Evolutionary conservation across 2,888 invertebrate species (phyloP).

Genomic region (Boloria euphrosyne): DNA sequence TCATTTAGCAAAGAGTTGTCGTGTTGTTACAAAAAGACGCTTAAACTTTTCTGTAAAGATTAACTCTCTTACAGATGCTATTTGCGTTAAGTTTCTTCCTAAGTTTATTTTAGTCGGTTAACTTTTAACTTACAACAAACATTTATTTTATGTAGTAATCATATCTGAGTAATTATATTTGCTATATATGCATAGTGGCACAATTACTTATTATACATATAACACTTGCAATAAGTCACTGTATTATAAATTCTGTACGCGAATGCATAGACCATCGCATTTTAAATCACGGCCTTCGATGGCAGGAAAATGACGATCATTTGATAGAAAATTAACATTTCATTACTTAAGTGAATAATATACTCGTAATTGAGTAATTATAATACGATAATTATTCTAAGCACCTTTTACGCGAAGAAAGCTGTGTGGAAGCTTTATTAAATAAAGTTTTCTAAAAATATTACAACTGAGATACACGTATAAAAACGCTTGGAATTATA

Average conservation of each 20-base stretch:
- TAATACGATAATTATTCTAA: conserved; percentile 10
- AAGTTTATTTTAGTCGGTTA: not conserved
- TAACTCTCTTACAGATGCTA: no score
- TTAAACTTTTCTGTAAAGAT: no score
- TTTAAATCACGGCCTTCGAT: conserved; percentile 55
- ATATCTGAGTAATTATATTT: conserved; percentile 5
- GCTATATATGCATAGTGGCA: conserved; percentile 26
- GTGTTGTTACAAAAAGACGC: no score
- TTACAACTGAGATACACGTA: no score
- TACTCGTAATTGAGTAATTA: conserved; percentile 5
- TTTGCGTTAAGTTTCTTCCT: not conserved
- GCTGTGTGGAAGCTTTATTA: no score
- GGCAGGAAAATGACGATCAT: conserved; percentile 69
- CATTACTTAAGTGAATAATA: conserved; percentile 54
- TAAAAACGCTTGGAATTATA: no score
- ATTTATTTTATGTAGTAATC: conserved; percentile 5
- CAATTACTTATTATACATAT: conserved; percentile 33
- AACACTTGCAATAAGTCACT: conserved; percentile 42
- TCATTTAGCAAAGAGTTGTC: no score
- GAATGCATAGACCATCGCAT: conserved; percentile 41
- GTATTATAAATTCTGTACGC: conserved; percentile 44
- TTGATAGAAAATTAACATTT: conserved; percentile 65
- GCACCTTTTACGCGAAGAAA: not conserved
- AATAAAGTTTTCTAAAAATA: not conserved
- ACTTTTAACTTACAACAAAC: no score